A percentile compares a stretch with the other conserved stretches of the same genome.
Conservation (phyloP, 1,140 invertebrate species). For the Periplaneta americana region DNA sequence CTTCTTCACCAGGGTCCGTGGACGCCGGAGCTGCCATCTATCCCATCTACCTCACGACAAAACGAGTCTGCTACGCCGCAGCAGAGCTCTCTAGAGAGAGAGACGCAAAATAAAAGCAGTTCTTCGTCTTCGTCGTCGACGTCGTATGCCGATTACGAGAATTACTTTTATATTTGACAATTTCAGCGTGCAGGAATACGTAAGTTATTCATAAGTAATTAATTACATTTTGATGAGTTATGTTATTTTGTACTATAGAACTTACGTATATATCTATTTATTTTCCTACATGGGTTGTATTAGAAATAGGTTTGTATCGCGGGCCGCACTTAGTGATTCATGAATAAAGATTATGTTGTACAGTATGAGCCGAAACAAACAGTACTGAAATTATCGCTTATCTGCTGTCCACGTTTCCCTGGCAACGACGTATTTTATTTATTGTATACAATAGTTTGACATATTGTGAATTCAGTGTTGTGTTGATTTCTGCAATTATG, state of each 20-base stretch:
- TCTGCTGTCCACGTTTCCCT: too few species aligned
- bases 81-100: not conserved
- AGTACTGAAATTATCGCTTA: too few species aligned
- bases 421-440: too few species aligned
- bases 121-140: not conserved
- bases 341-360: too few species aligned
- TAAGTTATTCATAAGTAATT: not conserved
- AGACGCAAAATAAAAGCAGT: not conserved
- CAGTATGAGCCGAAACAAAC: too few species aligned
- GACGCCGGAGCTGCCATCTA: slow-evolving; percentile 14
- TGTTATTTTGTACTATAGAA: not conserved
- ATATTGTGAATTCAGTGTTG: too few species aligned
- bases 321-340: not conserved
- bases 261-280: not conserved
- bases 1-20: slow-evolving; percentile 6
- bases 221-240: not conserved
- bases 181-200: not conserved
- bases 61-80: not conserved
- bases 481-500: too few species aligned
- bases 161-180: slow-evolving; percentile 13
- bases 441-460: too few species aligned
- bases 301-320: not conserved
- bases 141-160: slow-evolving; percentile 10
- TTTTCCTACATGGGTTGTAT: too few species aligned
- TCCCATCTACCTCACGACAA: slow-evolving; percentile 8